Evolutionary conservation across 2,888 invertebrate genomes (phyloP), one percentile per base, ranked within the genome.

Genomic region (Drosophila mayaguana): DNA sequence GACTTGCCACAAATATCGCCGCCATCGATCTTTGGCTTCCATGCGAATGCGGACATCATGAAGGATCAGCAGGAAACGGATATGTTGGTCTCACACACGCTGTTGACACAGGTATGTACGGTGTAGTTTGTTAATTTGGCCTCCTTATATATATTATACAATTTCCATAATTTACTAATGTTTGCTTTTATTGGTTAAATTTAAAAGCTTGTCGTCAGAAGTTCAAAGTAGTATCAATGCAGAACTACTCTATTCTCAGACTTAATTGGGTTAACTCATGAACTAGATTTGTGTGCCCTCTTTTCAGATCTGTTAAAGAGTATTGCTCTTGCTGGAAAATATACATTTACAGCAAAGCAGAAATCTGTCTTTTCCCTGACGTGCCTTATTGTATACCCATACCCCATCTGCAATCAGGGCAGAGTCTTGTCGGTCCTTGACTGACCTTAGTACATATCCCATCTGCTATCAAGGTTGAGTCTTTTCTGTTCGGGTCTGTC

Each of bases 1-100:
- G 94, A 95, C 34, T 92, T 98, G 81, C 98, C 98, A 0, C 93
- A 95, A 63, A 95, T 95, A 32, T 96, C 97, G 18, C 94, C 95
- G 63, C 98, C 98, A 0, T 95, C 95, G 71, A 96, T 98, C 45
- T 98, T 98, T 93, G 98, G 98, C 14, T 97, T 98, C 95, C 96
- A 98, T 92, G 95, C 97, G 67, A 98, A 98, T 93, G 98, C 98
- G 0, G 97, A 98, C 89, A 97, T 98, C 86, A 96, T 97, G 88
- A 97, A 97, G 92, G 98, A 98, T 92, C 96, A 97, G 92, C 95
- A 96, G 83, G 98, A 98, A 91, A 97, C 97, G 1, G 95, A 95
- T 81, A 94, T 96, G 70, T 91, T 98, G 63, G 95, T 98, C 64
- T 93, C 94, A 64, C 97, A 96, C 18, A 95, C 96, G 16, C 92